phyloP scores from a whole-genome alignment of 2,888 invertebrate species.

The Carpatolechia fugitivella region DNA sequence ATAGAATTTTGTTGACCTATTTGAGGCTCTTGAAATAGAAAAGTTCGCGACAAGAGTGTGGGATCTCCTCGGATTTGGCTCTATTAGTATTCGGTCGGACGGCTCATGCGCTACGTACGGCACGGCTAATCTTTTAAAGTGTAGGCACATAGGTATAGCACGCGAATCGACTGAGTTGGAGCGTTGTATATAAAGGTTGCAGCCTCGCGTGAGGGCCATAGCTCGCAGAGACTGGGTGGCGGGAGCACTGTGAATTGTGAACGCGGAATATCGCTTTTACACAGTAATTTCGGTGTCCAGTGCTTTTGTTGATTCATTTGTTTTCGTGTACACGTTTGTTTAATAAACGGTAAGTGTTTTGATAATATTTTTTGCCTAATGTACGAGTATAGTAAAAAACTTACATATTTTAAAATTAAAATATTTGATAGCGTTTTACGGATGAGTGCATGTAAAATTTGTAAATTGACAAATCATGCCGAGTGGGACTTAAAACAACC shows the following conservation, averaged over 20 bases:
- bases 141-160: slow-evolving; percentile 40
- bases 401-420: too few species aligned
- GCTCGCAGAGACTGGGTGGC: slow-evolving; percentile 43
- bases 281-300: not conserved
- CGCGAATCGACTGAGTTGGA: slow-evolving; percentile 33
- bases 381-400: too few species aligned
- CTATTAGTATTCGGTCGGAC: slow-evolving; percentile 41
- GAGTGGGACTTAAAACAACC: too few species aligned
- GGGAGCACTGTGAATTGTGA: slow-evolving; percentile 36
- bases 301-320: not conserved
- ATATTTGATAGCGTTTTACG: too few species aligned
- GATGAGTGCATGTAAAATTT: too few species aligned
- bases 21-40: slow-evolving; percentile 8
- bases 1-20: not conserved
- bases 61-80: slow-evolving; percentile 21
- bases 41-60: not conserved
- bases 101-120: slow-evolving; percentile 46
- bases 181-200: slow-evolving; percentile 59
- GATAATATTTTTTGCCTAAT: not conserved
- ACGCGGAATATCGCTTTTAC: not conserved
- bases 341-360: not conserved
- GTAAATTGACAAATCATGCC: too few species aligned
- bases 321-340: not conserved
- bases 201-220: slow-evolving; percentile 56
- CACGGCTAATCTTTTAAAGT: slow-evolving; percentile 55